These are phyloP conservation scores for Xestia rhomboidea DNA, from an alignment of 2,888 invertebrate species.

Conservation along the genomic window DNA sequence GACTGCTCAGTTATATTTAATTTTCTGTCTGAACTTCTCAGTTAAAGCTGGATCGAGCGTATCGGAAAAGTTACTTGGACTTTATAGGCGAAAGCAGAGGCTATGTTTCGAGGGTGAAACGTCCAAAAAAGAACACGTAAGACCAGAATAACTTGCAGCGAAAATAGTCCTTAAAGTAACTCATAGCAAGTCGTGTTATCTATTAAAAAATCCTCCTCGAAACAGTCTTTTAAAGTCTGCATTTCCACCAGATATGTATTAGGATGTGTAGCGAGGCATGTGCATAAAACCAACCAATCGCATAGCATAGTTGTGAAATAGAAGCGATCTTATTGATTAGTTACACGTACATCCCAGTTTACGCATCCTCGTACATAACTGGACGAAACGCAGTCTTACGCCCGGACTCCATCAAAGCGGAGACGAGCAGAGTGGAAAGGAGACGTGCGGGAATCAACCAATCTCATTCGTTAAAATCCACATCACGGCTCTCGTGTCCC, in stretches of 20 bases:
- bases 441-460: neutral
- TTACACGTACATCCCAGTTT: neutral
- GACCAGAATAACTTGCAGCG: neutral
- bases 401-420: neutral
- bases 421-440: neutral
- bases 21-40: neutral
- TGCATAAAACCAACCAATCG: neutral
- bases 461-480: neutral
- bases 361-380: neutral
- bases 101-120: conserved; percentile 1
- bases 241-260: neutral
- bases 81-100: neutral
- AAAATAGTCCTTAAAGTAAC: neutral
- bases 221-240: neutral
- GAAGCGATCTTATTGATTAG: neutral
- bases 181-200: neutral
- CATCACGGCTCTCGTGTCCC: neutral
- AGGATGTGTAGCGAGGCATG: neutral
- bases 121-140: neutral
- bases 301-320: neutral
- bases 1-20: neutral
- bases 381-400: neutral
- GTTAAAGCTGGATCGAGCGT: neutral
- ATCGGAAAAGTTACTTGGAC: neutral
- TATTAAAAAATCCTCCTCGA: neutral